Evolutionary conservation across 2,888 invertebrate species (phyloP).

Genomic region (Stegana nigrithorax): DNA sequence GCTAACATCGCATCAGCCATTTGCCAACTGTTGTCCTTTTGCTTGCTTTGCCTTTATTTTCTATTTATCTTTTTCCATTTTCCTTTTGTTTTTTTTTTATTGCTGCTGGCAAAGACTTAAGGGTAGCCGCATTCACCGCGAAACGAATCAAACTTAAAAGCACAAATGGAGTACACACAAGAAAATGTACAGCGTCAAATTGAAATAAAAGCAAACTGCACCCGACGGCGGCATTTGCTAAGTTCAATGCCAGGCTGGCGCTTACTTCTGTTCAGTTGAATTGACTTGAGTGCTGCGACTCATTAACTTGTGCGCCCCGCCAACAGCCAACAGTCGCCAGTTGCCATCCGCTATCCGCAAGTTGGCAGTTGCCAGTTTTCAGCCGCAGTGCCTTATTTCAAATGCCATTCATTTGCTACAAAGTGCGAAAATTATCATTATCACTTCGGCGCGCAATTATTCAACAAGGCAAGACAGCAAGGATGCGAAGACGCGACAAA

Average conservation of each 20-base stretch:
- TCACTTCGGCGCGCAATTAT: conserved; percentile 47
- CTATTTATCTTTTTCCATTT: too few species aligned
- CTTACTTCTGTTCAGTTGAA: too few species aligned
- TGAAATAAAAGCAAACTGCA: conserved; percentile 46
- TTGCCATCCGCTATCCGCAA: background rate
- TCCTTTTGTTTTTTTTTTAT: too few species aligned
- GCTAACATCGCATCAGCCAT: conserved; percentile 26
- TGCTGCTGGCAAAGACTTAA: conserved; percentile 33
- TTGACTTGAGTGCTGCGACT: conserved; percentile 48
- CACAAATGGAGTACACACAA: conserved; percentile 8
- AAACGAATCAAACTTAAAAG: conserved; percentile 41
- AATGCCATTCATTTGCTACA: conserved; percentile 21
- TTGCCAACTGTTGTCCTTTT: background rate
- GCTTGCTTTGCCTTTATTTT: background rate
- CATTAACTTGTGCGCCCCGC: conserved; percentile 51
- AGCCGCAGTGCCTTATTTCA: background rate
- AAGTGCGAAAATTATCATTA: conserved; percentile 66
- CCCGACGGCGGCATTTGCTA: conserved; percentile 58
- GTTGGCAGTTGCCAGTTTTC: background rate
- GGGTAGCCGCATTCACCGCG: conserved; percentile 62
- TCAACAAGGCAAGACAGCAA: conserved; percentile 34
- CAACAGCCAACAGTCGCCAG: background rate
- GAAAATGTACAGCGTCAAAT: conserved; percentile 24
- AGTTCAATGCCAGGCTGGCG: too few species aligned
- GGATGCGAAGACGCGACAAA: too few species aligned